Conservation (phyloP, 2,888 invertebrate genomes). For the Himalopsyche japonica region DNA sequence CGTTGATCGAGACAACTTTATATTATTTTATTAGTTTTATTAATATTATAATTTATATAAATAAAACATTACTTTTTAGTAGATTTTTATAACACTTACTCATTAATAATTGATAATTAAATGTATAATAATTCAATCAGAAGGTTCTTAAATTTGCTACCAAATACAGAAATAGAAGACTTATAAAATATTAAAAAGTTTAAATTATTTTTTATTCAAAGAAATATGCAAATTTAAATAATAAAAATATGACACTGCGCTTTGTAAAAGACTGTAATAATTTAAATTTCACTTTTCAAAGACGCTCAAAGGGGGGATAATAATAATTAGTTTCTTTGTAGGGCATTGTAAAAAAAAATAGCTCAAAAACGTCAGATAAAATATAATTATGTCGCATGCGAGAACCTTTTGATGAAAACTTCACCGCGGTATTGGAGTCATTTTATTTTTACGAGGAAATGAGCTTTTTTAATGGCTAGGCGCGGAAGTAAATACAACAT, state of each 20-base stretch:
- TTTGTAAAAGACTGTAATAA: neutral
- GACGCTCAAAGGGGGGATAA: neutral
- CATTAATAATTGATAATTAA: no score
- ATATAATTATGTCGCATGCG: neutral
- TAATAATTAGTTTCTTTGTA: neutral
- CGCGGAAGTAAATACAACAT: neutral
- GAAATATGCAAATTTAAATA: neutral
- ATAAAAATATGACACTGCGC: neutral
- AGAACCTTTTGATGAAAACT: neutral
- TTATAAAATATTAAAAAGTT: no score
- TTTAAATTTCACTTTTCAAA: neutral
- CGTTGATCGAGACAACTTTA: no score
- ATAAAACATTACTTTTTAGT: no score
- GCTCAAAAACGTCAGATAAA: neutral
- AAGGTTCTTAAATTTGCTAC: no score
- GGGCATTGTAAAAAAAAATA: neutral
- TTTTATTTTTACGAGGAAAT: neutral
- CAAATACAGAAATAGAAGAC: no score
- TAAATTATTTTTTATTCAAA: no score
- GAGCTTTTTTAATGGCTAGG: neutral
- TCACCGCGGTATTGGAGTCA: neutral
- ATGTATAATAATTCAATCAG: no score
- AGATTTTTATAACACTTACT: no score
- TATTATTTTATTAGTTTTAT: no score
- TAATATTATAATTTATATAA: no score